phyloP scores from a whole-genome alignment of 2,888 invertebrate genomes.

The Glyphotaelius pellucidus region DNA sequence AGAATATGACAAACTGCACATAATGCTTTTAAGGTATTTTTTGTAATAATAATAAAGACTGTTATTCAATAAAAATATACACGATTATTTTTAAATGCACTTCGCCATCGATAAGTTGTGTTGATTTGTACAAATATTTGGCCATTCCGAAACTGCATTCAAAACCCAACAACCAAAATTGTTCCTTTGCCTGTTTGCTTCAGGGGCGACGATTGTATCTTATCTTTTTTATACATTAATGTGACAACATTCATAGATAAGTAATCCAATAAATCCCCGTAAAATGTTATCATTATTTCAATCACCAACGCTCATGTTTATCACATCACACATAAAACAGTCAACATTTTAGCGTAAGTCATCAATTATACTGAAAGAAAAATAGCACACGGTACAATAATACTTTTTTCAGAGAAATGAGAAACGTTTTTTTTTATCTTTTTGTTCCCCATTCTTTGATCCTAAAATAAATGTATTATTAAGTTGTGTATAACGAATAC shows the following conservation, averaged over 20 bases:
- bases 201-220: not conserved
- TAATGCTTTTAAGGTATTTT: too few relatives aligned
- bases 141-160: not conserved
- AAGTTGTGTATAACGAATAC: not conserved
- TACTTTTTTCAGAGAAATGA: not conserved
- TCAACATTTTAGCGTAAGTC: not conserved
- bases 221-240: not conserved
- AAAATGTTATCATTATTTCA: not conserved
- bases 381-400: not conserved
- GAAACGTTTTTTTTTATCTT: not conserved
- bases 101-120: too few relatives aligned
- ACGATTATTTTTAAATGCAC: too few relatives aligned
- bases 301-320: not conserved
- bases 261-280: not conserved
- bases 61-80: too few relatives aligned
- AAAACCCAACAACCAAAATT: not conserved
- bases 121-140: not conserved
- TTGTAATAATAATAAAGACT: too few relatives aligned
- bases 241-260: not conserved
- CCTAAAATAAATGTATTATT: not conserved
- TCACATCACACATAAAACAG: not conserved
- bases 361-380: not conserved
- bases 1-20: too few relatives aligned
- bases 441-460: not conserved
- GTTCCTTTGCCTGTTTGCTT: not conserved